Evolutionary conservation across 2,113 vertebrate species (phyloP), one percentile per base, ranked within the genome.

Genomic region (Triplophysa dalaica): DNA sequence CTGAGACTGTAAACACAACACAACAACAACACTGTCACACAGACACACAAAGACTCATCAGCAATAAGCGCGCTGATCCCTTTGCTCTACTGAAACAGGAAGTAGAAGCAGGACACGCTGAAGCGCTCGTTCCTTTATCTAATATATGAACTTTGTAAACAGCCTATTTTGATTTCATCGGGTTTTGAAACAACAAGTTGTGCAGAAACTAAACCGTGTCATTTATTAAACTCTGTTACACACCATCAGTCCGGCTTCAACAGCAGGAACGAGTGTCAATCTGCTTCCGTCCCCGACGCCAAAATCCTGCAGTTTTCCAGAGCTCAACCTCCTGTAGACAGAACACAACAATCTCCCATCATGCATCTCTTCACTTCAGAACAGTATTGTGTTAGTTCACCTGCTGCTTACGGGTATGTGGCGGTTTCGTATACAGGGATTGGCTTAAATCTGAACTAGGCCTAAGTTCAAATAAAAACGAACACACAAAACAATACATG

Each of bases 201-300:
- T 4, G 29, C 29, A 29, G 29, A 29, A 29, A 29, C 29, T 3
- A 29, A 29, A 29, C 3, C 3, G 29, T 29, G 29, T 29, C 12
- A 12, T 50, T 14, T 17, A 19, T 17, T 7, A 19, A 33, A 33
- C 33, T 1, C 8, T 19, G 24, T 58, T 62, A 72, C 92, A 93
- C 88, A 98, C 97, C 89, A 94, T 93, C 83, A 95, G 92, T 62
- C 95, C 96, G 5, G 96, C 92, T 88, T 97, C 95, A 73, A 97
- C 93, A 1, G 94, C 93, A 73, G 96, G 96, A 22, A 98, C 94
- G 66, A 98, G 90, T 13, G 95, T 98, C 82, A 98, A 88, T 82
- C 92, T 96, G 93, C 95, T 98, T 29, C 95, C 95, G 87, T 98
- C 94, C 62, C 89, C 83, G 75, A 98, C 91, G 45, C 96, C 95